phyloP scores from a whole-genome alignment of 2,113 vertebrate species.

The Mandrillus leucophaeus region DNA sequence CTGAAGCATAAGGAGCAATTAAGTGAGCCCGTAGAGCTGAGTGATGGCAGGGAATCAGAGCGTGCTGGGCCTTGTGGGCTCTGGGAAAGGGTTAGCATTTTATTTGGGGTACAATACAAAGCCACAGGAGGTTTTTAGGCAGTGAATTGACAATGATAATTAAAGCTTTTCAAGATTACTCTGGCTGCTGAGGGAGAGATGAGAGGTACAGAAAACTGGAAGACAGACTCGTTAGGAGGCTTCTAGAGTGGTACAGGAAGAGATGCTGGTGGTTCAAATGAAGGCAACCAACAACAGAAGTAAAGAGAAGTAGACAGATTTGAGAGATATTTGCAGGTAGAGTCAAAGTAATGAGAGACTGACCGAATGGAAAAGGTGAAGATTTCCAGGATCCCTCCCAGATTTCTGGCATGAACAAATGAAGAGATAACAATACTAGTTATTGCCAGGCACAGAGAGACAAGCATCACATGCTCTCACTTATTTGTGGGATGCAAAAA shows the following conservation, averaged over 20 bases:
- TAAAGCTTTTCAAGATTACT: neutral
- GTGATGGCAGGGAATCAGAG: neutral
- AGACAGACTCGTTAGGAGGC: neutral
- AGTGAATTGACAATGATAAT: neutral
- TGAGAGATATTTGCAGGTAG: neutral
- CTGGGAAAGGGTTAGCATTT: neutral
- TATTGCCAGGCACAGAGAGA: too few relatives aligned
- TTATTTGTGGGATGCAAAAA: too few relatives aligned
- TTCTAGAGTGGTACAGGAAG: neutral
- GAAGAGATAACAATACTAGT: neutral
- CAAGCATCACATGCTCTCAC: too few relatives aligned
- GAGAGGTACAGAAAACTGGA: neutral
- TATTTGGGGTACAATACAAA: neutral
- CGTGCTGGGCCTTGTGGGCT: rapidly evolving
- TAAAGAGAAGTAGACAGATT: neutral
- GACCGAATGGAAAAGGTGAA: neutral
- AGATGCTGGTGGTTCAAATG: too few relatives aligned
- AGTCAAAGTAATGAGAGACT: neutral
- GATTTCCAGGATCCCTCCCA: neutral
- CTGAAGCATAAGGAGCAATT: neutral
- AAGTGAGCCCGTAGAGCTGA: neutral
- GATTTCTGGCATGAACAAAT: neutral
- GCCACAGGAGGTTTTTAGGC: neutral
- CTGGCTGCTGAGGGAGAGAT: neutral
- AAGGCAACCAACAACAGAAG: neutral